Evolutionary conservation across 2,113 vertebrate genomes (phyloP).

Genomic region (Antennarius striatus): DNA sequence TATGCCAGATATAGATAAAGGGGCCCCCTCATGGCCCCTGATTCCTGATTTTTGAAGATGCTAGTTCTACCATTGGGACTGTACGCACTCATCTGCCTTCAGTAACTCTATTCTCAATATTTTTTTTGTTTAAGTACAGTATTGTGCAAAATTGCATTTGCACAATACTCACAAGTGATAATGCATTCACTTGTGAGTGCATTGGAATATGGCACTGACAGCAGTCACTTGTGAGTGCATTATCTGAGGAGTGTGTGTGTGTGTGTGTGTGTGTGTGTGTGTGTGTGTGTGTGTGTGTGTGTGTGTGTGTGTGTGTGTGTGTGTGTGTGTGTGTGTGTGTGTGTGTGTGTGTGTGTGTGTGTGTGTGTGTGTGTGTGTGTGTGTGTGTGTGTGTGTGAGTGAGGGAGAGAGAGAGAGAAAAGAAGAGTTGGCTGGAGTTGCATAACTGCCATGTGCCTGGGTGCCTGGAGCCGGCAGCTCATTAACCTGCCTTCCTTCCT

Average conservation of each 20-base stretch:
- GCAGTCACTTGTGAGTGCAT: too few species aligned
- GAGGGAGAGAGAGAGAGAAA: background rate
- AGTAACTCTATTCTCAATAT: background rate
- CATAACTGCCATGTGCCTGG: slow-evolving; percentile 75
- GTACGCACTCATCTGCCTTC: background rate
- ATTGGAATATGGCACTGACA: too few species aligned
- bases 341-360: slow-evolving; percentile 31
- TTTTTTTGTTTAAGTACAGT: slow-evolving; percentile 9
- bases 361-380: slow-evolving; percentile 37
- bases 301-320: slow-evolving; percentile 37
- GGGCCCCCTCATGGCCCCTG: too few species aligned
- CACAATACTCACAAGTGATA: too few species aligned
- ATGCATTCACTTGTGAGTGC: slow-evolving; percentile 6
- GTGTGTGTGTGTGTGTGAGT: slow-evolving; percentile 20
- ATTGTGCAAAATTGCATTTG: slow-evolving; percentile 15
- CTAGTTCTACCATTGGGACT: too few species aligned
- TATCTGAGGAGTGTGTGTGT: slow-evolving; percentile 39
- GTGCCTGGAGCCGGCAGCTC: slow-evolving; percentile 76
- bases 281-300: slow-evolving; percentile 31
- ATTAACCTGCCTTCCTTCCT: slow-evolving; percentile 80
- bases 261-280: slow-evolving; percentile 27
- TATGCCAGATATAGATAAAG: too few species aligned
- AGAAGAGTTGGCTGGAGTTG: slow-evolving; percentile 67
- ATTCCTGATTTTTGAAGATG: too few species aligned
- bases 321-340: slow-evolving; percentile 28